A percentile compares a stretch with the other conserved stretches of the same genome.
Evolutionary conservation across 2,888 invertebrate species (phyloP).

Genomic region (Thereva unica): DNA sequence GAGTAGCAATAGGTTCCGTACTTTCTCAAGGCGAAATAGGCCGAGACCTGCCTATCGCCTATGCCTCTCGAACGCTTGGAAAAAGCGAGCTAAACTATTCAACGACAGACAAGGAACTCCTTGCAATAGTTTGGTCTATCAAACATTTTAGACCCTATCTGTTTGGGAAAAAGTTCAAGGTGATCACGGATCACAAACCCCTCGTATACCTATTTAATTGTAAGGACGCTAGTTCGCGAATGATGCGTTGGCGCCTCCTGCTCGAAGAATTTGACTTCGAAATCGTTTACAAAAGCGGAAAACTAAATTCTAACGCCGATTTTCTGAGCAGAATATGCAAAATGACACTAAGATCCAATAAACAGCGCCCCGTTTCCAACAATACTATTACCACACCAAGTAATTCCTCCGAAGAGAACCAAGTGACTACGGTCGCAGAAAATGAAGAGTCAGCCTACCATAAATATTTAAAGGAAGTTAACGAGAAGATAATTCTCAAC

Average conservation of each 20-base stretch:
- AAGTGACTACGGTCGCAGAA: too few relatives aligned
- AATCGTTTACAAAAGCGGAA: constrained; percentile 44
- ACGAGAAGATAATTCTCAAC: too few relatives aligned
- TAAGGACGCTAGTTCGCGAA: constrained; percentile 44
- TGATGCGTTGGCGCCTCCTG: constrained; percentile 47
- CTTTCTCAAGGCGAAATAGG: constrained; percentile 42
- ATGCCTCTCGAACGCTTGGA: constrained; percentile 45
- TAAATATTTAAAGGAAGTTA: too few relatives aligned
- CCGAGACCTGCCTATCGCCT: constrained; percentile 44
- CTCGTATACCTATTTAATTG: constrained; percentile 44
- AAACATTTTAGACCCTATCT: constrained; percentile 5
- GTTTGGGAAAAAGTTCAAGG: constrained; percentile 42
- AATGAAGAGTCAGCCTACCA: too few relatives aligned
- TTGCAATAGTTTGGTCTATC: constrained; percentile 15
- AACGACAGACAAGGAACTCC: constrained; percentile 45
- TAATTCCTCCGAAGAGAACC: too few relatives aligned
- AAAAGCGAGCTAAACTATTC: constrained; percentile 44
- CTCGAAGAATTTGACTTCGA: constrained; percentile 37
- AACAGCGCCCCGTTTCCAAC: too few relatives aligned
- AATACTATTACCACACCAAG: too few relatives aligned
- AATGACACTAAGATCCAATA: too few relatives aligned
- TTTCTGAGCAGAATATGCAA: too few relatives aligned
- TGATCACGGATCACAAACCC: constrained; percentile 48
- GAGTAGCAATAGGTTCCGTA: constrained; percentile 44
- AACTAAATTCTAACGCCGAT: constrained; percentile 35